Percentiles rank a stretch among this genome's conserved stretches.
These are phyloP conservation scores for Polyploca ridens DNA, from an alignment of 2,888 invertebrate genomes.

Conservation along the genomic window DNA sequence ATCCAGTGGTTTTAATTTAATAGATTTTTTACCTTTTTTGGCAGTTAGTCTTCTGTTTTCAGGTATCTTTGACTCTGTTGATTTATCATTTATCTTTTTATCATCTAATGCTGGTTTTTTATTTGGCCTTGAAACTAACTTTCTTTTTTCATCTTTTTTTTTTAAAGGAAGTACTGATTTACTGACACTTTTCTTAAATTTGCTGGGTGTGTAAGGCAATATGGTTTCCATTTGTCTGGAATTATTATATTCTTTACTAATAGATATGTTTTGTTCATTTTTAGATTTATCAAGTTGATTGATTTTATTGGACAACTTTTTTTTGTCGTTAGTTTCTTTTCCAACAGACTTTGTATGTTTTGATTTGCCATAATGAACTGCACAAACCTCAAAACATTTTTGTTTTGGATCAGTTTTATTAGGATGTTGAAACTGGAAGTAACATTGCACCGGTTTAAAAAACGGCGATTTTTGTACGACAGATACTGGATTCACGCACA, in stretches of 20 bases:
- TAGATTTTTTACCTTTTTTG: slow-evolving; percentile 16
- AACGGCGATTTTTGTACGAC: not conserved
- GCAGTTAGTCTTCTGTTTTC: slow-evolving; percentile 15
- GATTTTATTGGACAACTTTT: not conserved
- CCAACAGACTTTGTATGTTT: not conserved
- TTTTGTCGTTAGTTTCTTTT: not conserved
- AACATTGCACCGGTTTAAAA: not conserved
- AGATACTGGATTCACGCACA: not conserved
- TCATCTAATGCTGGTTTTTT: not conserved
- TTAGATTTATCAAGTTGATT: slow-evolving; percentile 10
- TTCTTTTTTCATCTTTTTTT: slow-evolving; percentile 14
- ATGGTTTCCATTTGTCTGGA: slow-evolving; percentile 42
- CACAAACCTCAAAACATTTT: not conserved
- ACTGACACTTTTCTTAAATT: slow-evolving; percentile 45
- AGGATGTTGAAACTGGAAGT: not conserved
- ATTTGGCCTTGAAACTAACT: slow-evolving; percentile 12
- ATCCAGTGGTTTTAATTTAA: not conserved
- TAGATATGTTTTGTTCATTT: not conserved
- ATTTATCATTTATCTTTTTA: not conserved
- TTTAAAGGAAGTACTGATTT: slow-evolving; percentile 29
- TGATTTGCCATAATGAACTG: not conserved
- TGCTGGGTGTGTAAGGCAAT: slow-evolving; percentile 45
- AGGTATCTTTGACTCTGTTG: slow-evolving; percentile 8
- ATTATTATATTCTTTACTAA: slow-evolving; percentile 12
- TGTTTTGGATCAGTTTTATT: not conserved